Evolutionary conservation across 2,797 vertebrate species (phyloP).

Genomic region (Dermochelys coriacea): DNA sequence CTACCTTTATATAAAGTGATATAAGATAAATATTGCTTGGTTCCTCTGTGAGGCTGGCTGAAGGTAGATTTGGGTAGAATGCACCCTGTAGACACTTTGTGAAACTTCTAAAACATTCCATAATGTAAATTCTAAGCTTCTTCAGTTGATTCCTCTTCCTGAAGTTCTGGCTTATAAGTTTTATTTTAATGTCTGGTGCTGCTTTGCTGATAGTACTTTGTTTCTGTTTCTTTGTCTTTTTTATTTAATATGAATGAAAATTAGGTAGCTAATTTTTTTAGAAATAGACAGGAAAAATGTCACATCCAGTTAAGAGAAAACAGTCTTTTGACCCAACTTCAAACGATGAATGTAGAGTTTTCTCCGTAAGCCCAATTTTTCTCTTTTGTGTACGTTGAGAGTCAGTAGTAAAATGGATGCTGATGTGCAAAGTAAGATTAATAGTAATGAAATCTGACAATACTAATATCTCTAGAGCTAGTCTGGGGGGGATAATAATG

Average conservation of each 20-base stretch:
- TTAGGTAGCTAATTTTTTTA: background rate
- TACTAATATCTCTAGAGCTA: slow-evolving; percentile 16
- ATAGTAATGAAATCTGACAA: slow-evolving; percentile 59
- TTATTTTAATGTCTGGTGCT: background rate
- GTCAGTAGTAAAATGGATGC: slow-evolving; percentile 46
- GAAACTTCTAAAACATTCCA: slow-evolving; percentile 1
- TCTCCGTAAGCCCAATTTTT: slow-evolving; percentile 6
- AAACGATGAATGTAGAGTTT: slow-evolving; percentile 22
- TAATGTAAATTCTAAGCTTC: background rate
- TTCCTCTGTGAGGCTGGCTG: background rate
- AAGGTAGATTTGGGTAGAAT: background rate
- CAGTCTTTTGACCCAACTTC: background rate
- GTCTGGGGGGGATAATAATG: slow-evolving; percentile 6
- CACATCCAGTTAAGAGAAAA: background rate
- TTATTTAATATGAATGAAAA: background rate
- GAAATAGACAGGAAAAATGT: background rate
- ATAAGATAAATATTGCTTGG: background rate
- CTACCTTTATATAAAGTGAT: background rate
- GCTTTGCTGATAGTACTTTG: background rate
- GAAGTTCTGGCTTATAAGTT: background rate
- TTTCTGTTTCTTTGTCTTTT: background rate
- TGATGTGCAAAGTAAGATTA: slow-evolving; percentile 47
- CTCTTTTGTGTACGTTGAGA: slow-evolving; percentile 6
- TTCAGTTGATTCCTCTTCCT: slow-evolving; percentile 25
- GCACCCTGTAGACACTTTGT: background rate